Base-by-base conservation (phyloP, 2,888 invertebrate genomes). In the Platycheirus rosarum region DNA sequence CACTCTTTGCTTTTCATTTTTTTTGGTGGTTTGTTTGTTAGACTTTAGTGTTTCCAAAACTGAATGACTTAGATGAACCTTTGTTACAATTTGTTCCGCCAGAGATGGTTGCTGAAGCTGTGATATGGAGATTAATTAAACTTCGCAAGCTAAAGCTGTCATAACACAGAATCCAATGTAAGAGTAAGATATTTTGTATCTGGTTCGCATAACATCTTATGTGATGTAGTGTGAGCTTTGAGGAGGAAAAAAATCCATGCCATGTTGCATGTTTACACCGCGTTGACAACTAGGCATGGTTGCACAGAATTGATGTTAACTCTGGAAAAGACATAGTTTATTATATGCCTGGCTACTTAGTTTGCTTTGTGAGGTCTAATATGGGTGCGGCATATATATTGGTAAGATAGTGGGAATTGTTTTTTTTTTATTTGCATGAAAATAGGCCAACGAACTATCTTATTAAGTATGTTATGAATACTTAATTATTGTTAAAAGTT, bases 231-330 rank as follows among this genome's bases (percentile, higher is more conserved):
- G 18, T 20, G 29, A 40, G 40, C 48, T 29, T 16, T 60, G 29
- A 60, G 11, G 16, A n/a, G 1, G 13, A 3, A 20, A 13, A 55
- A 53, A 40, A 29, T 18, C 4, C 60, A 70, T 66, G 65, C 29
- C 40, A 13, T n/a, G 40, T 11, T 48, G 14, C 48, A 48, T 65
- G 73, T 73, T 55, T 29, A 73, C 73, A 73, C 13, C 40, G 26
- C 13, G 40, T 40, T 46, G 65, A 73, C 73, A 65, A 63, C 20
- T 14, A 44, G 18, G 37, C 42, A 51, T 40, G 62, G 11, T 11
- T 71, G 11, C 42, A 55, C 71, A 46, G 13, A 35, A 16, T 26
- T 29, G 35, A 20, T 55, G 46, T 18, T 40, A 11, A 37, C 20
- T 48, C 13, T 9, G 9, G 8, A 42, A 16, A 16, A 57, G 29